Percentiles rank a stretch among this genome's conserved stretches.
Evolutionary conservation across 2,888 invertebrate species (phyloP).

Genomic region (Drosophila eohydei): DNA sequence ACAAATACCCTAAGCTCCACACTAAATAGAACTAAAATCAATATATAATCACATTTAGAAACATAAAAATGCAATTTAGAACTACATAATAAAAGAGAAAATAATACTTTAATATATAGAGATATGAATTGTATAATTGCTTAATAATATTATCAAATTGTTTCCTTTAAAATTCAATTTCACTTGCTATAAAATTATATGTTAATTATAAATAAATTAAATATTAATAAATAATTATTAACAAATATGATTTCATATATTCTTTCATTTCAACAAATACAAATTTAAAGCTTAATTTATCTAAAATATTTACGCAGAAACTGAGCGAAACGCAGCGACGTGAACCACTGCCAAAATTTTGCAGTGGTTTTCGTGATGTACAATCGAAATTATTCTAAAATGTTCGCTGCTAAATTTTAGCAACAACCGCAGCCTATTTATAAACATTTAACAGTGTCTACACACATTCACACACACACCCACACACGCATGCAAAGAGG

Average conservation of each 20-base stretch:
- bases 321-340: slow-evolving; percentile 23
- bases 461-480: slow-evolving; percentile 15
- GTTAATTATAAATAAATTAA: neutral
- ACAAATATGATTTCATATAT: neutral
- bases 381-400: slow-evolving; percentile 35
- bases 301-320: slow-evolving; percentile 2
- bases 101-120: no score
- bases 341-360: slow-evolving; percentile 41
- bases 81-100: no score
- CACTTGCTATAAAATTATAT: no score
- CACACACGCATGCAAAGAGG: slow-evolving; percentile 7
- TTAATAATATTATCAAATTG: no score
- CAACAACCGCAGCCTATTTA: slow-evolving; percentile 67
- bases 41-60: neutral
- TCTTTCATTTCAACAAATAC: neutral
- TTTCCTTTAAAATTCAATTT: no score
- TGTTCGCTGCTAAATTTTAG: slow-evolving; percentile 61
- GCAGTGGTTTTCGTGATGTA: slow-evolving; percentile 54
- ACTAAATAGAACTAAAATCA: neutral
- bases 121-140: no score
- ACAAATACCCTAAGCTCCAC: neutral
- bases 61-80: no score
- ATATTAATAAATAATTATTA: no score
- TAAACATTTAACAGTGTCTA: slow-evolving; percentile 68
- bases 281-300: neutral